Evolutionary conservation across 2,797 vertebrate species (phyloP).

Genomic region (Heterohyrax brucei): DNA sequence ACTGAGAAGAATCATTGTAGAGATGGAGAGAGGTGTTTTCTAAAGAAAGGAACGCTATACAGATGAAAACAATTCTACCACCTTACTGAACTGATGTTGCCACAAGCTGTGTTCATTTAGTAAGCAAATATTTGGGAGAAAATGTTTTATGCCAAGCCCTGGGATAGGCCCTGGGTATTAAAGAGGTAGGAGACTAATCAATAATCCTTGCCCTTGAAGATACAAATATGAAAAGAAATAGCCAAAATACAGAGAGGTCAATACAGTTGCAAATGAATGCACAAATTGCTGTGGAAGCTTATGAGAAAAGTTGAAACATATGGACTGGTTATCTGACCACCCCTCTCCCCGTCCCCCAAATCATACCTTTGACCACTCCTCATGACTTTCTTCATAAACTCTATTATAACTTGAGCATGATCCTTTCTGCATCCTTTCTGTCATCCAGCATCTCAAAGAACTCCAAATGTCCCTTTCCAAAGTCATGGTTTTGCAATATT

Average conservation of each 20-base stretch:
- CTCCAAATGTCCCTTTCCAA: constrained; percentile 44
- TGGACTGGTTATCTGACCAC: background rate
- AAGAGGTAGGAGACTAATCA: background rate
- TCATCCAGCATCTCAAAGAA: constrained; percentile 24
- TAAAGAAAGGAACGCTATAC: background rate
- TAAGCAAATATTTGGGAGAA: constrained; percentile 38
- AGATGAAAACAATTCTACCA: background rate
- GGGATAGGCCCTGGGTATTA: background rate
- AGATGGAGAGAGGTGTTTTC: background rate
- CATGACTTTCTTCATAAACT: constrained; percentile 34
- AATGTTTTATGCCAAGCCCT: background rate
- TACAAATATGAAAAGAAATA: constrained; percentile 62
- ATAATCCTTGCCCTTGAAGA: constrained; percentile 62
- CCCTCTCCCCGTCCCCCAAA: background rate
- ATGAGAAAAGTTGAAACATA: constrained; percentile 34
- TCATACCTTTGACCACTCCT: background rate
- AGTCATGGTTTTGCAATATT: constrained; percentile 66
- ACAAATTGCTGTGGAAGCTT: constrained; percentile 7
- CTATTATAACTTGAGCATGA: background rate
- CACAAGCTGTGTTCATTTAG: background rate
- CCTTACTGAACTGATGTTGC: background rate
- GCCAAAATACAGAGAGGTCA: constrained; percentile 6
- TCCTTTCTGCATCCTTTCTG: constrained; percentile 22
- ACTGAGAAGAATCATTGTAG: constrained; percentile 4
- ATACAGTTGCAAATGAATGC: constrained; percentile 11